These are phyloP conservation scores for Dorcus parallelipipedus DNA, from an alignment of 2,888 invertebrate genomes.

Conservation along the genomic window DNA sequence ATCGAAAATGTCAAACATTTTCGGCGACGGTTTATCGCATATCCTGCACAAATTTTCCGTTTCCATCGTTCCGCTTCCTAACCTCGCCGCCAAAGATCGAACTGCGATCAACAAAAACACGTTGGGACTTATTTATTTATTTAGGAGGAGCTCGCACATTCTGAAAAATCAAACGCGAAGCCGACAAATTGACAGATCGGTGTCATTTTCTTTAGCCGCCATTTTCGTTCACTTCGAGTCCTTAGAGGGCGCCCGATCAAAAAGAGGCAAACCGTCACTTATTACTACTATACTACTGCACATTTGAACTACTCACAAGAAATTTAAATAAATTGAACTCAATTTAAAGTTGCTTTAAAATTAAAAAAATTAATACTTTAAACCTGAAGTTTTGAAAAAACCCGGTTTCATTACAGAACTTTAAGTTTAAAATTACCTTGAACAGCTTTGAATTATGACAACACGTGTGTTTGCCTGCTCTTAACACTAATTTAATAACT, in stretches of 20 bases:
- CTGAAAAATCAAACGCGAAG: conserved; percentile 29
- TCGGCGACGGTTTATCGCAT: conserved; percentile 38
- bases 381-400: too few species aligned
- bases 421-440: too few species aligned
- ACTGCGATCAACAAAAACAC: conserved; percentile 5
- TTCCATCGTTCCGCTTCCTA: conserved; percentile 19
- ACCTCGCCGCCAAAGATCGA: conserved; percentile 3
- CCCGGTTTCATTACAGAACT: too few species aligned
- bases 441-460: too few species aligned
- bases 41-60: conserved; percentile 41
- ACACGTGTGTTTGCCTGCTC: too few species aligned
- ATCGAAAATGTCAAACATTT: conserved; percentile 45
- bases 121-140: conserved; percentile 3
- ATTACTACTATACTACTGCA: too few species aligned
- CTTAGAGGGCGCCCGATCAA: conserved; percentile 9
- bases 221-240: conserved; percentile 27
- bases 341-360: too few species aligned
- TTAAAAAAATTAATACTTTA: too few species aligned
- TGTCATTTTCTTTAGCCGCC: conserved; percentile 34
- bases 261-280: background rate
- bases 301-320: too few species aligned
- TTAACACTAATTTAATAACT: too few species aligned
- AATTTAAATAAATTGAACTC: too few species aligned
- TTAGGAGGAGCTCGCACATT: background rate
- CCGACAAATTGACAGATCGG: conserved; percentile 33